These are phyloP conservation scores for Notothenia rossii DNA, from an alignment of 2,113 vertebrate genomes.

Conservation along the genomic window DNA sequence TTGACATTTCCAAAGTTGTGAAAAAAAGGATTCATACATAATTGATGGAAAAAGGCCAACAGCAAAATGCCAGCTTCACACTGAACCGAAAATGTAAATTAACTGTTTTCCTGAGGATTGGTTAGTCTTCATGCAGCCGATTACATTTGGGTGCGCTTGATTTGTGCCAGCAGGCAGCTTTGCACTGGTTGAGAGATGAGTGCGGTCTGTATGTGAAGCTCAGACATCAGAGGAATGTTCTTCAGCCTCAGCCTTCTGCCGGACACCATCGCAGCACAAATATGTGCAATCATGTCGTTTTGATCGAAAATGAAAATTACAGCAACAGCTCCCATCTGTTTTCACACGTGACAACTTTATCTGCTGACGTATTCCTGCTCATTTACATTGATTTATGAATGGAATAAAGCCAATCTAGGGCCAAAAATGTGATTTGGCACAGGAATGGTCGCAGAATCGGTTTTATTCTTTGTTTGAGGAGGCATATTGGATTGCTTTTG, in stretches of 20 bases:
- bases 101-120: constrained; percentile 23
- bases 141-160: constrained; percentile 64
- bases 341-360: constrained; percentile 80
- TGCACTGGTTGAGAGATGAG: constrained; percentile 53
- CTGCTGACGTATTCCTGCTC: constrained; percentile 82
- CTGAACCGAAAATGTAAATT: constrained; percentile 25
- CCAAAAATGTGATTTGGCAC: constrained; percentile 38
- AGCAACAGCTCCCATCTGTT: constrained; percentile 87
- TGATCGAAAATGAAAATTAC: constrained; percentile 87
- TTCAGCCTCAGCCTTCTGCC: constrained; percentile 77
- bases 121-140: constrained; percentile 51
- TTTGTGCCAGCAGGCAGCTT: constrained; percentile 64
- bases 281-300: constrained; percentile 82
- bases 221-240: constrained; percentile 54
- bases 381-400: constrained; percentile 74
- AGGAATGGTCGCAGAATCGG: constrained; percentile 26
- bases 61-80: neutral
- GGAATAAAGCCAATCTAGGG: constrained; percentile 75
- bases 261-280: constrained; percentile 73
- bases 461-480: constrained; percentile 31
- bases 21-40: neutral
- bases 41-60: neutral
- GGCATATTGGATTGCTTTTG: constrained; percentile 16
- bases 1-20: neutral
- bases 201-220: constrained; percentile 28